These are phyloP conservation scores for Tenebrosternarchus preto DNA, from an alignment of 2,113 vertebrate genomes.

Conservation along the genomic window DNA sequence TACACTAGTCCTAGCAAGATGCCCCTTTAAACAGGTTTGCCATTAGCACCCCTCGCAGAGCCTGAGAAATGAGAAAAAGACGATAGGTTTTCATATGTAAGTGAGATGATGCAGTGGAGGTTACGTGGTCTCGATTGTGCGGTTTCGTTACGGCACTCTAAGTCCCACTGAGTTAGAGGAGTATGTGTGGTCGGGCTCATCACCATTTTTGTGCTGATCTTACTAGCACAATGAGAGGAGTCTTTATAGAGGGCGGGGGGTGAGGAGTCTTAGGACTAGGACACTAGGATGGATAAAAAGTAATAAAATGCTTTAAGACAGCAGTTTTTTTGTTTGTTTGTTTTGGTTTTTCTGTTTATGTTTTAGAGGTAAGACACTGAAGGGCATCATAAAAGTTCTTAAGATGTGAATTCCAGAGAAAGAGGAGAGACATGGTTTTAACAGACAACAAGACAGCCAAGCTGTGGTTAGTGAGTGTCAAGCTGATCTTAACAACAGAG, in stretches of 20 bases:
- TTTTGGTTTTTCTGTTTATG: too few relatives aligned
- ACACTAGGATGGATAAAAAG: conserved; percentile 3
- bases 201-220: not conserved
- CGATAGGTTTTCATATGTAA: conserved; percentile 6
- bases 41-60: conserved; percentile 19
- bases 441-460: conserved; percentile 25
- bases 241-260: not conserved
- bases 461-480: conserved; percentile 8
- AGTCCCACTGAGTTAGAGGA: not conserved
- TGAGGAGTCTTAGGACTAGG: not conserved
- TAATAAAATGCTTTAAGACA: not conserved
- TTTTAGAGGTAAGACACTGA: conserved; percentile 2
- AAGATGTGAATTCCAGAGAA: not conserved
- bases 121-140: not conserved
- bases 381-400: not conserved
- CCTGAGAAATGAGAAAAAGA: conserved; percentile 26
- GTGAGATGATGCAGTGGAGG: not conserved
- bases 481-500: conserved; percentile 18
- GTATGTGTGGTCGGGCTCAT: not conserved
- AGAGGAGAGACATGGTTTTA: conserved; percentile 21
- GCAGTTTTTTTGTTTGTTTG: not conserved
- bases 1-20: conserved; percentile 38
- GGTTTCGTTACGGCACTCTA: not conserved
- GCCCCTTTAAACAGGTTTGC: conserved; percentile 41
- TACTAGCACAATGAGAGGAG: not conserved